Percentiles rank a stretch among this genome's conserved stretches.
Evolutionary conservation across 2,888 invertebrate genomes (phyloP).

Genomic region (Camponotus fellah): DNA sequence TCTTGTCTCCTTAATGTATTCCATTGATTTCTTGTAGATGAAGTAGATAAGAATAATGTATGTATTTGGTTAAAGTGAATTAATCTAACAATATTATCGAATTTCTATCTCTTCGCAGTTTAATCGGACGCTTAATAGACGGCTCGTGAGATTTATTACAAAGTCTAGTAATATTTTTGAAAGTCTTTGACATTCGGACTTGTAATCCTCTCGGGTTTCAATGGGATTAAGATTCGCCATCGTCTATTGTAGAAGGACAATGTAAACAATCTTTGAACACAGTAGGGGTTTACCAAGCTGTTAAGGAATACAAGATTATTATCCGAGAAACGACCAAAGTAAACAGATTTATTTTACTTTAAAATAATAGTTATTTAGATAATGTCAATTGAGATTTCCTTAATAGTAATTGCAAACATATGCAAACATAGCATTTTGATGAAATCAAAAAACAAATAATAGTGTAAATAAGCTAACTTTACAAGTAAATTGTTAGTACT

Average conservation of each 20-base stretch:
- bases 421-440: background rate
- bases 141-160: background rate
- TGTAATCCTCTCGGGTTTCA: background rate
- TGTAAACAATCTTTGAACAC: background rate
- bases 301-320: background rate
- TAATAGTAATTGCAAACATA: background rate
- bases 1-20: background rate
- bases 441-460: background rate
- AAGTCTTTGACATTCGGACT: background rate
- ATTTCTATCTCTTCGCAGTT: background rate
- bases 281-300: background rate
- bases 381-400: background rate
- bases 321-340: background rate
- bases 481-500: background rate
- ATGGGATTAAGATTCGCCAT: background rate
- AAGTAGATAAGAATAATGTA: background rate
- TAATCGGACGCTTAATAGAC: background rate
- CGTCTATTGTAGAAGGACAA: background rate
- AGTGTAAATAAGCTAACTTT: background rate
- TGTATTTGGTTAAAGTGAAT: background rate
- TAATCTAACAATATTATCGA: background rate
- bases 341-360: background rate
- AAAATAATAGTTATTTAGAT: background rate
- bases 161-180: background rate
- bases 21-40: background rate